Conservation (phyloP, 2,888 invertebrate genomes). For the Drosophila setosimentum region DNA sequence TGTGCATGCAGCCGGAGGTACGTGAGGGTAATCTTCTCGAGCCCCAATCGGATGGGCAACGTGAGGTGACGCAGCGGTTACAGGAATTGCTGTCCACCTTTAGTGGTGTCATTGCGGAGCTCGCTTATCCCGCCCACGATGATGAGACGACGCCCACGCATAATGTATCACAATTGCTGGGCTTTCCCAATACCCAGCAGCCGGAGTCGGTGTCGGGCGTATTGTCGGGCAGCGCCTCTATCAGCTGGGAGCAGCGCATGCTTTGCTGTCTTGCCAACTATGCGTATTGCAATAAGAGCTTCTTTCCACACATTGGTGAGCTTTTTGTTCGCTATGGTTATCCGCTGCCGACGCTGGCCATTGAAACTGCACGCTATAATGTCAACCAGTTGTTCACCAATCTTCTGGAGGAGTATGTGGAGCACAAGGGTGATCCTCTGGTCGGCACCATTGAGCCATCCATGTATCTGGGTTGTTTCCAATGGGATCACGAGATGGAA, state of each 20-base stretch:
- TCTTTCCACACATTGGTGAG: conserved; percentile 90
- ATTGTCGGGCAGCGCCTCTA: conserved; percentile 67
- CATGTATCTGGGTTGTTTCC: conserved; percentile 96
- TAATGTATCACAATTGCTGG: conserved; percentile 88
- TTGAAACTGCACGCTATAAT: conserved; percentile 89
- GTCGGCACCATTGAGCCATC: conserved; percentile 98
- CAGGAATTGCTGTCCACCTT: conserved; percentile 88
- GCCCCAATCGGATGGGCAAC: conserved; percentile 84
- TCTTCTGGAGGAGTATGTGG: conserved; percentile 92
- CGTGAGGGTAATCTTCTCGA: conserved; percentile 86
- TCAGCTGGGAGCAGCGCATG: conserved; percentile 92
- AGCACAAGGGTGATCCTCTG: conserved; percentile 96
- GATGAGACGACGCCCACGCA: conserved; percentile 86
- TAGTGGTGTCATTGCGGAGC: conserved; percentile 89
- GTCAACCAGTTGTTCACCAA: conserved; percentile 85
- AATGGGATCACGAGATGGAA: conserved; percentile 92
- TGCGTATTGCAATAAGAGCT: conserved; percentile 91
- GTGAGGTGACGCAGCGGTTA: conserved; percentile 84
- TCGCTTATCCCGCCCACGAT: conserved; percentile 90
- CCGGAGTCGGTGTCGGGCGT: conserved; percentile 73
- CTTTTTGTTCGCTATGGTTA: conserved; percentile 89
- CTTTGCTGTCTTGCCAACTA: conserved; percentile 95
- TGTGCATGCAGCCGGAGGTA: conserved; percentile 89
- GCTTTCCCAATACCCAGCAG: conserved; percentile 86
- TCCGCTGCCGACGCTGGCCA: conserved; percentile 90